Conservation (phyloP, 2,888 invertebrate genomes). For the Mythimna lalbum region DNA sequence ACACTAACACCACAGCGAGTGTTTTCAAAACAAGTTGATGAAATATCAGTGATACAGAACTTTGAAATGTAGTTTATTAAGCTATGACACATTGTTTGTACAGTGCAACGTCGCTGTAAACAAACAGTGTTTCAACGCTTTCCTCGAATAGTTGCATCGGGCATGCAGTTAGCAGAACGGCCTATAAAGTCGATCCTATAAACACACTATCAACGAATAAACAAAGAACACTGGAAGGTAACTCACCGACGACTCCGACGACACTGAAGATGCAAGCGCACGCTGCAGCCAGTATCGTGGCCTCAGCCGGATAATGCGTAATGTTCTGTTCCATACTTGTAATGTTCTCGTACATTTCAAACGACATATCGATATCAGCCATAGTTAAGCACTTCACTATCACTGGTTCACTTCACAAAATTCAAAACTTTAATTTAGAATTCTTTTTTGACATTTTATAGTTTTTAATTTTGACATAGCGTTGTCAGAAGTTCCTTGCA, state of each 20-base stretch:
- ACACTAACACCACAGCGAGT: conserved; percentile 44
- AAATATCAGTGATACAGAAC: conserved; percentile 59
- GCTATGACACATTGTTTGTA: conserved; percentile 73
- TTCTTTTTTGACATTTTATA: conserved; percentile 73
- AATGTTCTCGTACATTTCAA: conserved; percentile 68
- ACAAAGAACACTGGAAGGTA: conserved; percentile 55
- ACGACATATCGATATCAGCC: conserved; percentile 63
- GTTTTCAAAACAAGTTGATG: conserved; percentile 59
- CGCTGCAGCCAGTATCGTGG: conserved; percentile 94
- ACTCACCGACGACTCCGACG: conserved; percentile 95
- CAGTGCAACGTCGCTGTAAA: conserved; percentile 70
- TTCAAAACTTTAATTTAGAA: conserved; percentile 69
- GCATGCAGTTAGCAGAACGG: conserved; percentile 43
- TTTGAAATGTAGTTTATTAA: conserved; percentile 70
- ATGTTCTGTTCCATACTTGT: conserved; percentile 78
- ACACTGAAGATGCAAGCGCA: conserved; percentile 95
- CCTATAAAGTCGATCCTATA: conserved; percentile 69
- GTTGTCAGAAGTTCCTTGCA: conserved; percentile 41
- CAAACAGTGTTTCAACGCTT: conserved; percentile 74
- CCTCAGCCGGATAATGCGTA: conserved; percentile 92
- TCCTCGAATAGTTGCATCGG: conserved; percentile 70
- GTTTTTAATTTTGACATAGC: conserved; percentile 62
- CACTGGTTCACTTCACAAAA: conserved; percentile 59
- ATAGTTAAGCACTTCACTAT: conserved; percentile 72
- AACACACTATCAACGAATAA: conserved; percentile 69